phyloP scores from a whole-genome alignment of 2,113 vertebrate species.

The Scolopax mira region DNA sequence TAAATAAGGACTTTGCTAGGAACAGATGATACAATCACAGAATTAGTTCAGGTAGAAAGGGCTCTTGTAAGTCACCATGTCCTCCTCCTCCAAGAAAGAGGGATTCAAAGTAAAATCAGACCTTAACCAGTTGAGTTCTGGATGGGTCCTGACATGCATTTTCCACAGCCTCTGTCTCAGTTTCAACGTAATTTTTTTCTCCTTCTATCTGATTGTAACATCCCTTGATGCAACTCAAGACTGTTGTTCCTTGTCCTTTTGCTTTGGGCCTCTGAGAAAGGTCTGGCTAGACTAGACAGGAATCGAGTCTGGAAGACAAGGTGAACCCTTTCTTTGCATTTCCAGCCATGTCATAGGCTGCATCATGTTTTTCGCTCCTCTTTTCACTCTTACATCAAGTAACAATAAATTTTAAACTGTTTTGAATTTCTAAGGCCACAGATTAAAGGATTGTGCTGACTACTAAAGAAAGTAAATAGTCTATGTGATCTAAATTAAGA shows the following conservation, averaged over 20 bases:
- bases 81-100: background rate
- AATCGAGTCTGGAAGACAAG: background rate
- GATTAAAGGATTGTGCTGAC: background rate
- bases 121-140: background rate
- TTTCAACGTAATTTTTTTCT: background rate
- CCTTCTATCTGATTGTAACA: background rate
- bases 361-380: fast-evolving
- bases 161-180: background rate
- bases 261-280: background rate
- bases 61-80: background rate
- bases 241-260: background rate
- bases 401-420: background rate
- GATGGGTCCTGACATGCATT: background rate
- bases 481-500: background rate
- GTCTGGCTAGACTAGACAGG: background rate
- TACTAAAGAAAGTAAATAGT: background rate
- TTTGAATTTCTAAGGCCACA: background rate
- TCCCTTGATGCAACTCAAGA: background rate
- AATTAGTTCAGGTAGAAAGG: background rate
- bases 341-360: background rate
- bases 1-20: background rate
- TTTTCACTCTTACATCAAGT: background rate
- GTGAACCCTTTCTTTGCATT: background rate
- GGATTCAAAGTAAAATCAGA: background rate
- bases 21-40: background rate